Evolutionary conservation across 1,140 invertebrate species (phyloP).

Genomic region (Philaenus spumarius): DNA sequence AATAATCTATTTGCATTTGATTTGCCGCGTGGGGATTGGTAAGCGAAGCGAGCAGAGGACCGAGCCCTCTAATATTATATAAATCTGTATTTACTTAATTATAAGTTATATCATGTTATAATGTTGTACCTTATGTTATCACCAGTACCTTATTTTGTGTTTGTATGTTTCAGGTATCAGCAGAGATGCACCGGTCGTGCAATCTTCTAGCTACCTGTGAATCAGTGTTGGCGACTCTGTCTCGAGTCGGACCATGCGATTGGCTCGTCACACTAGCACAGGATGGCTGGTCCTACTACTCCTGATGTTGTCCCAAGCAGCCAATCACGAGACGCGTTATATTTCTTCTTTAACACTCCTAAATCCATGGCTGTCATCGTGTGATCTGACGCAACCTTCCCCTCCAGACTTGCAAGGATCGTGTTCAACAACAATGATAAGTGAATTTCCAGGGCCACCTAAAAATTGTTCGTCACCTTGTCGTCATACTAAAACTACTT

Average conservation of each 20-base stretch:
- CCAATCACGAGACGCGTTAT: neutral
- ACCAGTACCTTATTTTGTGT: too few species aligned
- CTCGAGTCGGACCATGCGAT: slow-evolving; percentile 26
- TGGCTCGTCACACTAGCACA: slow-evolving; percentile 20
- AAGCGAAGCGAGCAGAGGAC: too few species aligned
- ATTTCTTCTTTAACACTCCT: slow-evolving; percentile 4
- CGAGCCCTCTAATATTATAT: too few species aligned
- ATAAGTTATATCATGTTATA: too few species aligned
- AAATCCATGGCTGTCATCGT: slow-evolving; percentile 4
- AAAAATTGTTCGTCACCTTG: neutral
- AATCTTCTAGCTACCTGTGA: slow-evolving; percentile 26
- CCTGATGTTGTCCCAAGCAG: slow-evolving; percentile 18
- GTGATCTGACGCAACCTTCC: slow-evolving; percentile 2
- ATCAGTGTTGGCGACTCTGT: slow-evolving; percentile 19
- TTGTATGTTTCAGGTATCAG: slow-evolving; percentile 24
- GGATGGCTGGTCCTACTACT: slow-evolving; percentile 22
- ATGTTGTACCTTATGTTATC: too few species aligned
- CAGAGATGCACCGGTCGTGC: slow-evolving; percentile 28
- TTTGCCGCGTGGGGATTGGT: too few species aligned
- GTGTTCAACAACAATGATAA: slow-evolving; percentile 4
- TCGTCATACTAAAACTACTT: neutral
- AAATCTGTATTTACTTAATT: too few species aligned
- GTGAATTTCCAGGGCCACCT: slow-evolving; percentile 1
- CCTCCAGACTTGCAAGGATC: slow-evolving; percentile 4
- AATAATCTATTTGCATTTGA: too few species aligned